Percentiles rank a stretch among this genome's conserved stretches.
phyloP scores from a whole-genome alignment of 2,888 invertebrate species.

The Argyresthia albistria region DNA sequence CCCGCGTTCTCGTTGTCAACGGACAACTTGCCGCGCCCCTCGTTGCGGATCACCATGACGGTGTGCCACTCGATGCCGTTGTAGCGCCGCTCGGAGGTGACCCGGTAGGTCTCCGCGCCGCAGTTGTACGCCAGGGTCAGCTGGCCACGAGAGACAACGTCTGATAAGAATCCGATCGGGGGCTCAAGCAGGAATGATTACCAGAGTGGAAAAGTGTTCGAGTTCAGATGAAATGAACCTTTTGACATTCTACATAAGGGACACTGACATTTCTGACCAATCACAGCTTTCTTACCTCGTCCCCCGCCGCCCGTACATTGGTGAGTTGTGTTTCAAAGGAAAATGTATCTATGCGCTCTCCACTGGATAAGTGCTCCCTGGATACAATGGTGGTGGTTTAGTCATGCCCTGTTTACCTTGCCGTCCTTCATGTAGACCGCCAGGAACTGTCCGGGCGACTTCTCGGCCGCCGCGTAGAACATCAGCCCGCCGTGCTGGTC shows the following conservation, averaged over 20 bases:
- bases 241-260: too few species aligned
- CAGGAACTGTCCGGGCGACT: slow-evolving; percentile 77
- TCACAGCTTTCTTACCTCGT: too few species aligned
- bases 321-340: too few species aligned
- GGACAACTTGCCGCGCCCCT: slow-evolving; percentile 75
- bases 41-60: slow-evolving; percentile 76
- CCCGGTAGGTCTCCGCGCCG: slow-evolving; percentile 73
- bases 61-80: slow-evolving; percentile 88
- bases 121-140: slow-evolving; percentile 81
- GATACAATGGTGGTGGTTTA: too few species aligned
- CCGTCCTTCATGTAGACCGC: slow-evolving; percentile 84
- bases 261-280: too few species aligned
- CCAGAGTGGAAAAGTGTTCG: too few species aligned
- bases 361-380: too few species aligned
- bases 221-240: too few species aligned
- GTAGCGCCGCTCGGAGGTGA: slow-evolving; percentile 72
- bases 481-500: slow-evolving; percentile 83
- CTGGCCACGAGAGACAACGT: slow-evolving; percentile 39
- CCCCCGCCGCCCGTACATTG: too few species aligned
- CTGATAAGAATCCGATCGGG: too few species aligned
- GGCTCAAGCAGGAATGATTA: too few species aligned
- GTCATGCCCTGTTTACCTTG: slow-evolving; percentile 51
- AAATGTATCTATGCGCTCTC: too few species aligned
- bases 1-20: slow-evolving; percentile 75
- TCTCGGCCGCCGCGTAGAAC: slow-evolving; percentile 81